phyloP scores from a whole-genome alignment of 2,888 invertebrate species.

The Saturnia japonica region DNA sequence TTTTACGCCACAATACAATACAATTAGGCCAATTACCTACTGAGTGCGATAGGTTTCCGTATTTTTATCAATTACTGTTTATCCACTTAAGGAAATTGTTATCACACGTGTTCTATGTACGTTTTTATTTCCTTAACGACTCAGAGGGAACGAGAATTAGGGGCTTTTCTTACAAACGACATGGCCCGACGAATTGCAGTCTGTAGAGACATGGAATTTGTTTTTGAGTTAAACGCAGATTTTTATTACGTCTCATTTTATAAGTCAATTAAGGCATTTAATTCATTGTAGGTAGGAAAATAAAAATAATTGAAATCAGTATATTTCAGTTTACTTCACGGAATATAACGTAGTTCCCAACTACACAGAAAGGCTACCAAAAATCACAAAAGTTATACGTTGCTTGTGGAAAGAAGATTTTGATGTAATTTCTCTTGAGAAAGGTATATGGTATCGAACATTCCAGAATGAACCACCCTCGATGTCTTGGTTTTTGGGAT shows the following conservation, averaged over 20 bases:
- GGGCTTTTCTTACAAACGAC: background rate
- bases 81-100: conserved; percentile 7
- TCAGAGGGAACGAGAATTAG: background rate
- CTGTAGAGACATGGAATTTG: background rate
- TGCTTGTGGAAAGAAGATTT: too few relatives aligned
- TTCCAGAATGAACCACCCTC: too few relatives aligned
- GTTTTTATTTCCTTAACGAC: background rate
- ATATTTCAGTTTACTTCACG: too few relatives aligned
- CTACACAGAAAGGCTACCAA: too few relatives aligned
- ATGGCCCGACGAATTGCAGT: background rate
- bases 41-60: background rate
- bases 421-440: too few relatives aligned
- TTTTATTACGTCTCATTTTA: background rate
- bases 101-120: background rate
- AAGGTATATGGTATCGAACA: too few relatives aligned
- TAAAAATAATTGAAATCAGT: too few relatives aligned
- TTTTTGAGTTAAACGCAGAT: background rate
- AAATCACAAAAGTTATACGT: too few relatives aligned
- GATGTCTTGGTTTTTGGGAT: too few relatives aligned
- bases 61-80: conserved; percentile 3
- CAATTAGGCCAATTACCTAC: background rate
- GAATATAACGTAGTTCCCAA: too few relatives aligned
- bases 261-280: background rate
- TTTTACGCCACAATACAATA: background rate
- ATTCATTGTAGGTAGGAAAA: too few relatives aligned